phyloP scores from a whole-genome alignment of 2,888 invertebrate genomes.

The Caenorhabditis virilis region DNA sequence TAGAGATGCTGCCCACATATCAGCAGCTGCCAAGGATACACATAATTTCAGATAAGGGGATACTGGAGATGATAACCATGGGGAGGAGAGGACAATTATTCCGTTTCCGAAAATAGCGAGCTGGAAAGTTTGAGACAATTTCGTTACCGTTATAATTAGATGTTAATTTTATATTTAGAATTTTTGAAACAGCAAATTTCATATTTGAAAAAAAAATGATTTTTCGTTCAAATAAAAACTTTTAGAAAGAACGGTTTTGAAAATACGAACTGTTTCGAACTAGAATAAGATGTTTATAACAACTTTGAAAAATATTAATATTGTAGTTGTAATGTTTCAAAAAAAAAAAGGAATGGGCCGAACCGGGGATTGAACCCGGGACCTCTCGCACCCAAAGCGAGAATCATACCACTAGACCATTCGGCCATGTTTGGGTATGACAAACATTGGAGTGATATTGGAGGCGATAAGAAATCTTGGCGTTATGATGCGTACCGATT shows the following conservation, averaged over 20 bases:
- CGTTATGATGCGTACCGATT: no score
- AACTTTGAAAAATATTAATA: background rate
- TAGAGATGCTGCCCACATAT: conserved; percentile 61
- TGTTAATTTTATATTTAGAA: no score
- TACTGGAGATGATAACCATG: conserved; percentile 57
- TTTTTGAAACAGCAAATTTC: no score
- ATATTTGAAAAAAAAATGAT: no score
- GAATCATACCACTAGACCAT: conserved; percentile 69
- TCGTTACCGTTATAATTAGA: no score
- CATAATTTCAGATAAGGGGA: conserved; percentile 64
- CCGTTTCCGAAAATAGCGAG: conserved; percentile 63
- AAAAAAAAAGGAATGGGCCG: conserved; percentile 28
- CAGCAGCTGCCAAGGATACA: conserved; percentile 62
- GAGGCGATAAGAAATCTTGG: no score
- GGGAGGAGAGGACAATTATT: conserved; percentile 58
- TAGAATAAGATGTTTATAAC: no score
- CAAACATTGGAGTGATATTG: no score
- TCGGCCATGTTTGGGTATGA: no score
- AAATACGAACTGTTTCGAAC: no score
- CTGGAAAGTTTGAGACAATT: conserved; percentile 35
- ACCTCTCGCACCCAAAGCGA: conserved; percentile 69
- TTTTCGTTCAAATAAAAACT: background rate
- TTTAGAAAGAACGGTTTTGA: background rate
- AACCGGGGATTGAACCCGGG: conserved; percentile 65
- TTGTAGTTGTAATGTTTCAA: background rate